Conservation (phyloP, 2,113 vertebrate genomes). For the Sturnira hondurensis region DNA sequence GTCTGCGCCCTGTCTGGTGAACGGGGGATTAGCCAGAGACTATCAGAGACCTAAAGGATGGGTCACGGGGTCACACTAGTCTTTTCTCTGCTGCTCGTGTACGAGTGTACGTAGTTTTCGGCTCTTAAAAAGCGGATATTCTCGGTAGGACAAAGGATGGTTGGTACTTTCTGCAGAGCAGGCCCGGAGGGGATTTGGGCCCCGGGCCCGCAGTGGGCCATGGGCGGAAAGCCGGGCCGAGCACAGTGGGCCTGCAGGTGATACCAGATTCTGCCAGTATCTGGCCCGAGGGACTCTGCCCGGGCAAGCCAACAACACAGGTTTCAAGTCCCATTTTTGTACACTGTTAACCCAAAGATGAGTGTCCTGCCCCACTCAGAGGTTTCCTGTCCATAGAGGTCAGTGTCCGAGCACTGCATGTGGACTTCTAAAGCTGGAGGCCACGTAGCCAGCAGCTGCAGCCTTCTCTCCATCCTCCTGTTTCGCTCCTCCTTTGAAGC, state of each 20-base stretch:
- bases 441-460: not conserved
- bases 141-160: not conserved
- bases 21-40: not conserved
- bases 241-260: not conserved
- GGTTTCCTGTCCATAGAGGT: not conserved
- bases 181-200: not conserved
- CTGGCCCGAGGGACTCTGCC: not conserved
- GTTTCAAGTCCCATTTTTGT: not conserved
- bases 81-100: not conserved
- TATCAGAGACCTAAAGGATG: not conserved
- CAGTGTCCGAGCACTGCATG: not conserved
- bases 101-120: not conserved
- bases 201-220: no score
- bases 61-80: not conserved
- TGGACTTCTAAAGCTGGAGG: not conserved
- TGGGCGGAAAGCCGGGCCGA: not conserved
- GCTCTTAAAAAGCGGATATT: not conserved
- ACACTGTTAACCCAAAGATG: not conserved
- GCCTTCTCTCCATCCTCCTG: not conserved
- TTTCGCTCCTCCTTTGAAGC: not conserved
- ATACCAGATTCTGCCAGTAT: not conserved
- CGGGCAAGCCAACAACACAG: not conserved
- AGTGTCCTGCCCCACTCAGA: not conserved
- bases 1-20: not conserved
- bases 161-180: not conserved